Evolutionary conservation across 2,888 invertebrate species (phyloP).

Genomic region (Mythimna pallens): DNA sequence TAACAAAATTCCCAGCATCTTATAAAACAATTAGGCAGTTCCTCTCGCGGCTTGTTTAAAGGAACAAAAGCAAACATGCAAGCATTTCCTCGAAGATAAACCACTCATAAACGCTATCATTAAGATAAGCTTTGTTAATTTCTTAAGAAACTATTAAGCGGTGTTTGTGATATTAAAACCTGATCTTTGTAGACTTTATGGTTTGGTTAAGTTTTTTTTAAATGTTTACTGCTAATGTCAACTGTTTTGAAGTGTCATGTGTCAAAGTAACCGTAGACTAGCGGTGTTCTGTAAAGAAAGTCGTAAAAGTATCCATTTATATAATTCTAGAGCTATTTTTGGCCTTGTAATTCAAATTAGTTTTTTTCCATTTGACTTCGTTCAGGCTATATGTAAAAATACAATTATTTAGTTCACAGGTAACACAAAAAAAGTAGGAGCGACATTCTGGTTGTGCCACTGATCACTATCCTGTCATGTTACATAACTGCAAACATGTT

Average conservation of each 20-base stretch:
- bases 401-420: conserved; percentile 30
- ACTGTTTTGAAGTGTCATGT: conserved; percentile 50
- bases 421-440: conserved; percentile 44
- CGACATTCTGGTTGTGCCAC: conserved; percentile 56
- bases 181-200: conserved; percentile 70
- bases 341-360: background rate
- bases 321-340: conserved; percentile 12
- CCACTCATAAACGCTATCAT: conserved; percentile 74
- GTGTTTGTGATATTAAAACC: conserved; percentile 73
- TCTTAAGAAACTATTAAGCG: conserved; percentile 80
- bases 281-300: conserved; percentile 3
- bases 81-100: conserved; percentile 81
- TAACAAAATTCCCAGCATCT: conserved; percentile 50
- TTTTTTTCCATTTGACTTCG: background rate
- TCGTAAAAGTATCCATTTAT: conserved; percentile 14
- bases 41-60: conserved; percentile 67
- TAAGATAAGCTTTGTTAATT: conserved; percentile 84
- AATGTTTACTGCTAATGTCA: conserved; percentile 34
- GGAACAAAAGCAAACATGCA: conserved; percentile 78
- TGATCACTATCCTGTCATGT: conserved; percentile 62
- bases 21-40: conserved; percentile 60
- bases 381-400: conserved; percentile 12
- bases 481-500: conserved; percentile 61
- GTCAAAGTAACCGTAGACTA: conserved; percentile 58
- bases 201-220: conserved; percentile 44